Evolutionary conservation across 23 tunicate species (phyloP), one percentile per base, ranked within the genome.

Genomic region (Styela clava): DNA sequence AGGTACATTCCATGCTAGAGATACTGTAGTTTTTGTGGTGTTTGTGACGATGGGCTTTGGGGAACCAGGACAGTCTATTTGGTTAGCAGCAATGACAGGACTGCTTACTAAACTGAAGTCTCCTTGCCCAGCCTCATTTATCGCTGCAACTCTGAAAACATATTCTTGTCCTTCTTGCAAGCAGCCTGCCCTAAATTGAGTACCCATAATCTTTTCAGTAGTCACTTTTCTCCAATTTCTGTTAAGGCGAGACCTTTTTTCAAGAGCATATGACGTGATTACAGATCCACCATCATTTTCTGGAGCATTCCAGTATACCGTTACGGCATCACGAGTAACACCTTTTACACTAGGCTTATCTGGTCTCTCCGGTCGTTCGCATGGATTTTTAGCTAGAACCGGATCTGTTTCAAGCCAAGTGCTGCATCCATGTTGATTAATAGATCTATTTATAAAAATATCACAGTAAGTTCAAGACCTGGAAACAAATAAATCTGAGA

Each of bases 121-220:
- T 74, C 92, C 64, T 26, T 84, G 87, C 27, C 98, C 98, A 26
- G 88, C 98, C 2, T 89, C 89, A 71, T 94, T 94, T 19, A 88
- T 86, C 25, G 98, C 98, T 24, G 94, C 89, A 34, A 94, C 98
- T 12, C 98, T 79, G 86, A 84, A 94, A 82, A 94, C 79, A 69
- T 94, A 94, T 69, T 94, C 98, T 24, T 81, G 84, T 25, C 94
- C 98, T 61, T 94, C 98, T 31, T 82, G 85, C 52, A 94, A 69
- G 23, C 98, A 91, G 2, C 98, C 73, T 9, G 87, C 98, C 31
- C 98, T 79, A 76, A 74, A 94, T 36, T 94, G 93, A 1, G 85
- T 88, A 64, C 93, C 89, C 21, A 88, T 83, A 62, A 94, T 94
- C 34, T 84, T 74, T 32, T 88, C 94, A 27, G 79, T 62, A 1